Base-by-base conservation (phyloP, 1,140 invertebrate genomes). In the Dryas iulia region DNA sequence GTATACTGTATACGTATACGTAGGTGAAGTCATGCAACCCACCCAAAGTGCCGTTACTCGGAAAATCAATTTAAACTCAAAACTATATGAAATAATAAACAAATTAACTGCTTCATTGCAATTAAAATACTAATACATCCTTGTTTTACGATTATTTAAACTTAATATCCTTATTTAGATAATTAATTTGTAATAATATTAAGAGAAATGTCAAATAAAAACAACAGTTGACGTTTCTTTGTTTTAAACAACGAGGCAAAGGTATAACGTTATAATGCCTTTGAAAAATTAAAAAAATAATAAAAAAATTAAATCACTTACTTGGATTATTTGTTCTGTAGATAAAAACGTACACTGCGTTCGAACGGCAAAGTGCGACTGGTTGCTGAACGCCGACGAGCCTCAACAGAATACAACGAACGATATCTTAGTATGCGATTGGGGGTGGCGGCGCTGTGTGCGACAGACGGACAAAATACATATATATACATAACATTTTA, bases 331-430 rank as follows among this genome's bases (percentile, higher is more conserved):
- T 82, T 80, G 76, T 76, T 59, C 62, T 74, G 68, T 69, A 68
- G 66, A 61, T 74, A 66, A 66, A 71, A 54, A 53, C 86, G 86
- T 85, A 71, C 79, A 86, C 84, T 70, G 57, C 65, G 68, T 65
- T 76, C 74, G 71, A 76, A 73, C 74, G 78, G 77, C 79, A 72
- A 77, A 82, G 77, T 75, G 77, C 84, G 76, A 86, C 86, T 87
- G 82, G 73, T 61, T 66, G 18, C 39, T 18, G 60, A 62, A 70
- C 61, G 63, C 56, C 39, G 59, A 70, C 64, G 68, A 72, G 63
- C 57, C 59, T 64, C 60, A 68, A 68, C 67, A 61, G 69, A 61
- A 66, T 74, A 71, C 76, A 77, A 61, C 30, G 62, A 61, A n/a
- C n/a, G 39, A 47, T 47, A 47, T 47, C 39, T 47, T 47, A 47